Base-by-base conservation (phyloP, 2,113 vertebrate species). In the Ameiurus melas region DNA sequence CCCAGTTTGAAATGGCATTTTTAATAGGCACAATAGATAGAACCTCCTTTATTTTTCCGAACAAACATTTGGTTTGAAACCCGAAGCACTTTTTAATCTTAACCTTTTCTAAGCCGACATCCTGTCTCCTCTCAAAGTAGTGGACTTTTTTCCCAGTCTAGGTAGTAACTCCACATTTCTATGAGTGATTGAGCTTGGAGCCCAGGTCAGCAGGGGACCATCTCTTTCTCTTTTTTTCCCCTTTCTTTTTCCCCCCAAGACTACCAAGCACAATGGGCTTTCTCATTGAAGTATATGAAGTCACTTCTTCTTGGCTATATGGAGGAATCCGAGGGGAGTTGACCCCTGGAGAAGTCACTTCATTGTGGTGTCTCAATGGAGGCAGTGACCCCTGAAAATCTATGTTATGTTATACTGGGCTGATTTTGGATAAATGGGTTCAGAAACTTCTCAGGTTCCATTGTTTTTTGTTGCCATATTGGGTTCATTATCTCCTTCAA, bases 211-310 rank as follows among this genome's bases (percentile, higher is more conserved):
- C 73, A 70, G 83, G 87, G 83, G 73, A 88, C 87, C 86, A 82
- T 87, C 78, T 68, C 86, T 81, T 53, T 87, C 73, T 89, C 39
- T 90, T 47, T 68, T 47, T 68, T 68, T 55, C 1, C 1, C 1
- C 13, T 66, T 90, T 71, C 6, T 25, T 73, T 85, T 85, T 87
- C 70, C 66, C 87, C 62, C 83, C 79, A 86, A 87, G 90, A 55
- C 90, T 62, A 17, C 62, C 1, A n/a, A 79, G 77, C 88, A 91
- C 90, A 91, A 91, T 91, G 77, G 88, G 36, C 71, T 89, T 89
- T 86, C 90, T 91, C 90, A 89, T 87, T 47, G 88, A 55, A 91
- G 90, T 91, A 89, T 86, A 91, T 91, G 85, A 88, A 89, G 90
- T 89, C 90, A 86, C 88, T 86, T 75, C 87, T 47, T 87, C 86